phyloP scores from a whole-genome alignment of 2,797 vertebrate species.

The Merluccius polli region DNA sequence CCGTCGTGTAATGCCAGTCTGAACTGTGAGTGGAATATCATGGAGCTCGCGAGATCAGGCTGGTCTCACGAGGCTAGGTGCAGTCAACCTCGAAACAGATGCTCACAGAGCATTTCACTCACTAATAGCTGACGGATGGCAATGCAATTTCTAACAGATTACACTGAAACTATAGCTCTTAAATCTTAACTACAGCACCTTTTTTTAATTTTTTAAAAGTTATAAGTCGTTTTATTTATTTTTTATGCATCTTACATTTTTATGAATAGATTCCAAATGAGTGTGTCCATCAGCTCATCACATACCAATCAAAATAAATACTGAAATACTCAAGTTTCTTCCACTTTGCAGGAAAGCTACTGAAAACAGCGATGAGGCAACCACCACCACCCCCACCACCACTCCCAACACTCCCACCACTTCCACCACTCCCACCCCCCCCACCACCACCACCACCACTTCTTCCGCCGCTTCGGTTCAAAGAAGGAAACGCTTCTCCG shows the following conservation, averaged over 20 bases:
- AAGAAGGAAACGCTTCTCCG: slow-evolving; percentile 84
- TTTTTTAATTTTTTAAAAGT: too few species aligned
- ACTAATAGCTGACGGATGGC: not conserved
- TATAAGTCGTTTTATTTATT: not conserved
- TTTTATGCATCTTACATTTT: not conserved
- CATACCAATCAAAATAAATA: not conserved
- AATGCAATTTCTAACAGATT: not conserved
- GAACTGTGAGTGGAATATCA: too few species aligned
- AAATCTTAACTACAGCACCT: not conserved
- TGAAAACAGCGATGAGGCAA: slow-evolving; percentile 53
- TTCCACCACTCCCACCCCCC: not conserved
- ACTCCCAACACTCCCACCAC: too few species aligned
- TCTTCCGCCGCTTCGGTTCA: slow-evolving; percentile 67
- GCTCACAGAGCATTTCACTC: not conserved
- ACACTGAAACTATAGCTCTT: not conserved
- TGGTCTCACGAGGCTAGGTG: too few species aligned
- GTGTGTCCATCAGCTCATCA: not conserved
- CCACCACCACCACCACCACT: not conserved
- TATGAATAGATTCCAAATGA: not conserved
- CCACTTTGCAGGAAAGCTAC: slow-evolving; percentile 66
- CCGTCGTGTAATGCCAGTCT: too few species aligned
- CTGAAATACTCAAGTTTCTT: not conserved
- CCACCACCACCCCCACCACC: too few species aligned
- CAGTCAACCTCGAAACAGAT: too few species aligned
- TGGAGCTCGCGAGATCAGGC: too few species aligned